Evolutionary conservation across 1,140 invertebrate genomes (phyloP).

Genomic region (Aphelinus atriplicis): DNA sequence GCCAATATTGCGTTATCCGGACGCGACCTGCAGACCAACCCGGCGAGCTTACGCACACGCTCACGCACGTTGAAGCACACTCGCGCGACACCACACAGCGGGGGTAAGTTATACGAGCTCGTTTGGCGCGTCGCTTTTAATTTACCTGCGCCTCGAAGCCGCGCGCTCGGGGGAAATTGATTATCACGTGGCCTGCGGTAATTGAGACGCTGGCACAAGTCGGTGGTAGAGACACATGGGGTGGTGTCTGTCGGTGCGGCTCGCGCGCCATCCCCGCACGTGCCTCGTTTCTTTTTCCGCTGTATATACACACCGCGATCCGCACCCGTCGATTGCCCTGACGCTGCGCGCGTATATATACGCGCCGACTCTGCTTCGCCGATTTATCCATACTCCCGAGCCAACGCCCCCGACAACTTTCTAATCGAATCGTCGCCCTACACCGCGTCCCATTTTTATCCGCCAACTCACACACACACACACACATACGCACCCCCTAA

Average conservation of each 20-base stretch:
- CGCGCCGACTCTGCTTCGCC: no score
- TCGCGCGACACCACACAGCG: no score
- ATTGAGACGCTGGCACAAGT: slow-evolving; percentile 48
- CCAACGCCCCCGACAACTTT: no score
- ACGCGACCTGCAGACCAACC: slow-evolving; percentile 61
- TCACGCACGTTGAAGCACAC: slow-evolving; percentile 23
- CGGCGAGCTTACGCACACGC: slow-evolving; percentile 43
- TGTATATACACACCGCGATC: no score
- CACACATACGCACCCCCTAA: no score
- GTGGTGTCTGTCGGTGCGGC: slow-evolving; percentile 23
- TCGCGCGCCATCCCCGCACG: background rate
- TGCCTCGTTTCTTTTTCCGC: background rate
- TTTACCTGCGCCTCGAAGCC: slow-evolving; percentile 43
- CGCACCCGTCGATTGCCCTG: background rate
- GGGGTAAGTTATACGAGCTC: slow-evolving; percentile 55
- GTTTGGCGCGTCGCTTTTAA: slow-evolving; percentile 55
- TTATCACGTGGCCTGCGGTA: slow-evolving; percentile 39
- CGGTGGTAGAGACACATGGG: no score
- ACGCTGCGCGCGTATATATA: background rate
- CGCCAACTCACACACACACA: no score
- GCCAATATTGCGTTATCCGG: slow-evolving; percentile 65
- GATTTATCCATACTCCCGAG: no score
- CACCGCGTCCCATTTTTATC: no score
- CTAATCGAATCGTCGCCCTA: no score
- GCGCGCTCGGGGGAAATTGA: slow-evolving; percentile 47